Base-by-base conservation (phyloP, 2,888 invertebrate species). In the Netelia virgata region DNA sequence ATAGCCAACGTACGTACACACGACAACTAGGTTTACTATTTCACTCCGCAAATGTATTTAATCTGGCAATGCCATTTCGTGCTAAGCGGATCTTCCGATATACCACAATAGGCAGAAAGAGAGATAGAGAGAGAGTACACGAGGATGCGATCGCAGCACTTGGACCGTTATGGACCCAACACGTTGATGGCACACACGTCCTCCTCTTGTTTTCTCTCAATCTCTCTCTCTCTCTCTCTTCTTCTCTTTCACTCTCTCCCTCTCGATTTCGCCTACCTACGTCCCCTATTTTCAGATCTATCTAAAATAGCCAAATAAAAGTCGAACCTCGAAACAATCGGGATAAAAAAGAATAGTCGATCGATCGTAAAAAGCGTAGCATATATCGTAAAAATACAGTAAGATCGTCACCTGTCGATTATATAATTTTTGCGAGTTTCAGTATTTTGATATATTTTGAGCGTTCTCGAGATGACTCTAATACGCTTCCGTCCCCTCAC, bases 41-140 rank as follows among this genome's bases (percentile, higher is more conserved):
- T 75, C 57, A 64, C 73, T 75, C 47, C 70, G 75, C 68, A 70
- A 79, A 79, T 63, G 83, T 80, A 78, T 78, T 84, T 80, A 84
- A 84, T 73, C 80, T 66, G 72, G 61, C 59, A 66, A 66, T 68
- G 59, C 66, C 36, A 43, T 70, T 66, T 55, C 50, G 64, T 47
- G 66, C 72, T 43, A 77, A 77, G 55, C 20, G 50, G 16, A 66
- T 47, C 47, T 14, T 23, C 59, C 57, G 72, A 72, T 75, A 80
- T 66, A 41, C 61, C 43, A 55, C 70, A 28, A 61, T 53, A 10
- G 74, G 68, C 28, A 14, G 47, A 68, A 55, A 61, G 53, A 69
- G 53, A 69, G 55, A 72, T n/a, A 72, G 55, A 64, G 53, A 61
- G 18, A 61, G 76, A 23, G 47, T n/a, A 55, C 47, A 6, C 47